Base-by-base conservation (phyloP, 1,140 invertebrate genomes). In the Drosophila rufa region DNA sequence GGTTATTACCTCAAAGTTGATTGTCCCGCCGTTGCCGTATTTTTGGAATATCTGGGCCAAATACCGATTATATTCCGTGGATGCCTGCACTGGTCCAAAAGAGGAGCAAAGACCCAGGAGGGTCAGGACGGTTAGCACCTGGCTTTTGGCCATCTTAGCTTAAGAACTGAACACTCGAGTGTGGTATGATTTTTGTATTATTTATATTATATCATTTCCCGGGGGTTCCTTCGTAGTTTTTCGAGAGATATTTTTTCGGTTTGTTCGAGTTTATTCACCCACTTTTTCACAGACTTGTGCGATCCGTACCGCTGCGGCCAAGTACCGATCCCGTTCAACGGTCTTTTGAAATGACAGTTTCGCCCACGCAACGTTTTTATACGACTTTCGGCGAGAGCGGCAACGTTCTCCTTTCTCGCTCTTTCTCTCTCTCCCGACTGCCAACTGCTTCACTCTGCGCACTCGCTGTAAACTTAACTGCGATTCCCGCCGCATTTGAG, bases 1-100 rank as follows among this genome's bases (percentile, higher is more conserved):
- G 62, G 57, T 25, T 92, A 93, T 93, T 82, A 95, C 95, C 93
- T 95, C 95, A 83, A 95, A 95, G 30, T 94, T 94, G 73, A 95
- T 95, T 59, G 94, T 93, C 19, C 94, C 94, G 79, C 94, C 93
- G 64, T 94, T 93, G 56, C 95, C 95, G 79, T 95, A 95, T 80
- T 95, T 95, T 78, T 94, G 91, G 79, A 95, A 95, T 79, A 95
- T 94, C 70, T 92, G 86, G 57, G 80, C 69, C 75, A 93, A 78
- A 78, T 93, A 93, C 42, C 86, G 82, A 75, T 91, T 92, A 65
- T 92, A 92, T 61, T 92, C 91, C 42, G 66, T 86, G 15, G 91
- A 80, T 47, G 73, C 68, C 15, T 69, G 43, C 4, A 22, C 48
- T 1, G 48, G 25, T 25, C 27, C 42, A 6, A 69, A 66, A 19